Evolutionary conservation across 2,888 invertebrate genomes (phyloP), one percentile per base, ranked within the genome.

Genomic region (Malthinus flaveolus): DNA sequence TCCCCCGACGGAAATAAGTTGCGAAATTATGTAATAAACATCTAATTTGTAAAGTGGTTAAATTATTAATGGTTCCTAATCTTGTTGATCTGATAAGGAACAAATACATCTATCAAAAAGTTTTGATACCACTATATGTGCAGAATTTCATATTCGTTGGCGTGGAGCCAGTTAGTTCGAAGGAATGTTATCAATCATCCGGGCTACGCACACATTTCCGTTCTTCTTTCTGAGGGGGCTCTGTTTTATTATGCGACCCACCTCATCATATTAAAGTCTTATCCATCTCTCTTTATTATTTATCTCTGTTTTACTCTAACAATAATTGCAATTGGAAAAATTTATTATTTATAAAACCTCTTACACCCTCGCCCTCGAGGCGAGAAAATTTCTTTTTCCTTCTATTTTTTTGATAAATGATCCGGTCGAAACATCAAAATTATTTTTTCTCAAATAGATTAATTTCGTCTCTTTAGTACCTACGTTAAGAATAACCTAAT

Each of bases 181-280:
- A 55, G 65, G 65, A 66, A 64, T 61, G 69, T 64, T 69, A 72
- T 72, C 72, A 71, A 72, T 72, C 72, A 71, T 70, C 64, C 64
- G 49, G 58, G 51, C 61, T 56, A 60, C 63, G 63, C 66, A 66
- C 69, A 68, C 69, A 70, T 68, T 66, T 68, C 64, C 63, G 48
- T 61, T 60, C 65, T 64, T 63, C 64, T 66, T 67, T 65, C 62
- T 65, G n/a, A 23, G 23, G 15, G 56, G 62, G 66, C 66, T 66
- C 66, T 66, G 67, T 70, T 70, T 66, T 69, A 68, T 70, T 68
- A 69, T 66, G 69, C 67, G 67, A 67, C 69, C 69, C 69, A 74
- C 73, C 74, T 73, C 74, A 75, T 75, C 74, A 72, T 74, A 75
- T 75, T 72, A 75, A 72, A 73, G 71, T 70, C 71, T 69, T 68